Percentiles rank a stretch among this genome's conserved stretches.
phyloP scores from a whole-genome alignment of 2,888 invertebrate species.

The Drosophila merina region DNA sequence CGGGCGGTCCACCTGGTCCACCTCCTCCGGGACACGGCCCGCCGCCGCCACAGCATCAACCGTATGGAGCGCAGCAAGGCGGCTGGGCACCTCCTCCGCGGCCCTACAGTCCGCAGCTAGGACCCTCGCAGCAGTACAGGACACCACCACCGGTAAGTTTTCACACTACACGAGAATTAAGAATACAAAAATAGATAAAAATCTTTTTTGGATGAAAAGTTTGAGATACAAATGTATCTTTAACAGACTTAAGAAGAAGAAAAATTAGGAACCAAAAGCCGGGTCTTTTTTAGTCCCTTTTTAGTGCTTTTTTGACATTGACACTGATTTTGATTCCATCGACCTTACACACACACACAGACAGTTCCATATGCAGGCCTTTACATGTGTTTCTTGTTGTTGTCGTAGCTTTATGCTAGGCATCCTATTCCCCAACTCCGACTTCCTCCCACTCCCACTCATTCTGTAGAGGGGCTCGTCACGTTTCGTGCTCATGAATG shows the following conservation, averaged over 20 bases:
- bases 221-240: too few species aligned
- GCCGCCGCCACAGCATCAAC: conserved; percentile 84
- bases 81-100: conserved; percentile 84
- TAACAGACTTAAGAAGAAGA: too few species aligned
- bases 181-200: too few species aligned
- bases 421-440: conserved; percentile 16
- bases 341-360: conserved; percentile 36
- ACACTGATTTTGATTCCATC: conserved; percentile 57
- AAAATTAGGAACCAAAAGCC: conserved; percentile 4
- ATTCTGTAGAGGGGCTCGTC: conserved; percentile 47
- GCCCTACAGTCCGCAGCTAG: conserved; percentile 84
- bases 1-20: conserved; percentile 82
- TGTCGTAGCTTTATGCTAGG: conserved; percentile 41
- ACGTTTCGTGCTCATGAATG: conserved; percentile 42
- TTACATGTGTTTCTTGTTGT: conserved; percentile 11
- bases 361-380: conserved; percentile 22
- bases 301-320: conserved; percentile 52
- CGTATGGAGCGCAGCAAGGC: conserved; percentile 82
- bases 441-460: conserved; percentile 17
- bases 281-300: conserved; percentile 7
- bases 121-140: conserved; percentile 83
- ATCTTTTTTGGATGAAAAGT: too few species aligned
- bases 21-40: conserved; percentile 76
- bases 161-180: too few species aligned
- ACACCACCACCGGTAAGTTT: conserved; percentile 84